Evolutionary conservation across 2,888 invertebrate genomes (phyloP).

Genomic region (Nematopogon swammerdamellus): DNA sequence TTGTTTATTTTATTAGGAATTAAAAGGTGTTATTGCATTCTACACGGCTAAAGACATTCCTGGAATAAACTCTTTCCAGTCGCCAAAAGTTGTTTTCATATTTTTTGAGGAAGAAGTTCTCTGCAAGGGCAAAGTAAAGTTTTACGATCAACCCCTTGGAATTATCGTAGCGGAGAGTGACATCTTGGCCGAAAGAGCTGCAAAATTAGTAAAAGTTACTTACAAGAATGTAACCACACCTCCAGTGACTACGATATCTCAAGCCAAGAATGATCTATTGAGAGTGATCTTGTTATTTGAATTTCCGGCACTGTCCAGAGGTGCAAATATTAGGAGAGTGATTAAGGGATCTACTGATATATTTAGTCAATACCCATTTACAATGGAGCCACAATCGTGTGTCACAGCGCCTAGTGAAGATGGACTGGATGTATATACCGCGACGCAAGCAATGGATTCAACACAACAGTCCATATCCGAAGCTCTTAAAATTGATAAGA

Average conservation of each 20-base stretch:
- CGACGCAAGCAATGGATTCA: conserved; percentile 59
- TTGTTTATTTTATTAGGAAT: conserved; percentile 39
- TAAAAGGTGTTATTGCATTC: conserved; percentile 64
- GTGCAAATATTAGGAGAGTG: conserved; percentile 31
- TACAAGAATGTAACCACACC: conserved; percentile 40
- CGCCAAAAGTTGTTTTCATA: conserved; percentile 17
- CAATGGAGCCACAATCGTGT: conserved; percentile 66
- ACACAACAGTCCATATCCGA: conserved; percentile 50
- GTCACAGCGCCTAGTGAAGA: conserved; percentile 66
- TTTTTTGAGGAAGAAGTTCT: conserved; percentile 40
- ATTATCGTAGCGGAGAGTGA: conserved; percentile 62
- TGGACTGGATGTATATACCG: conserved; percentile 59
- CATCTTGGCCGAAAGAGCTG: conserved; percentile 54
- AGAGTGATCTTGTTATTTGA: conserved; percentile 20
- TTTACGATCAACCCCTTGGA: conserved; percentile 67
- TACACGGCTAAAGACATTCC: conserved; percentile 66
- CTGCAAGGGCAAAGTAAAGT: conserved; percentile 50
- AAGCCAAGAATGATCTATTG: conserved; percentile 24
- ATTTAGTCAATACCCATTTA: conserved; percentile 66
- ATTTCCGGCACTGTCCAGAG: conserved; percentile 27
- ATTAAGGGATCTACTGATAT: conserved; percentile 49
- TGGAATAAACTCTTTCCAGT: conserved; percentile 58
- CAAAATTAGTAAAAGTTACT: conserved; percentile 52
- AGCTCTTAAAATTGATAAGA: conserved; percentile 52
- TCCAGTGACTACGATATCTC: conserved; percentile 26